Evolutionary conservation across 2,888 invertebrate genomes (phyloP), one percentile per base, ranked within the genome.

Genomic region (Hedychridium roseum): DNA sequence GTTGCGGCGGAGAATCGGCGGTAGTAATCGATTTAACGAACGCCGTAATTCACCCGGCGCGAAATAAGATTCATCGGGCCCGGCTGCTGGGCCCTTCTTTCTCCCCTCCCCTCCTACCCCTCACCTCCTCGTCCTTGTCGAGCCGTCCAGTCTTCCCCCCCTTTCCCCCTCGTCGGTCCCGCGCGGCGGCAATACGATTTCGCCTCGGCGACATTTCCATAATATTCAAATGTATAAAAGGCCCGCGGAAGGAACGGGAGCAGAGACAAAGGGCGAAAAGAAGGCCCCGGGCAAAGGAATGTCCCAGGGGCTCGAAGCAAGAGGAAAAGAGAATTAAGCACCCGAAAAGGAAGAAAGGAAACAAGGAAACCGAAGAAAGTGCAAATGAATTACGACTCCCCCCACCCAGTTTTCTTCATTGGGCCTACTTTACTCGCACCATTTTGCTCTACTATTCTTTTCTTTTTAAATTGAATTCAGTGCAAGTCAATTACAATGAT

Each of bases 191-290:
- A 34, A 42, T 53, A 48, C 54, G 44, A 62, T 50, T 50, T 44
- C 54, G 54, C 57, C 54, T 42, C 41, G 40, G 44, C 54, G 56
- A 60, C 63, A 76, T 78, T 77, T 75, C 73, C 77, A 78, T 76
- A 76, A 77, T 76, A 76, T 77, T 76, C 68, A 73, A 77, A 76
- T 77, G 74, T 65, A 64, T 67, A 68, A 70, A 65, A 36, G 20
- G 45, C 49, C 43, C 55, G 51, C 17, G 48, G 50, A 14, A 45
- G 32, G 26, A 27, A 21, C n/a, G 28, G 41, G 34, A 31, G 35
- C 17, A 34, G 9, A 23, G 9, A 23, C 5, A 23, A 23, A 5
- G 5, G 23, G 23, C 5, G 23, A 9, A 23, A 9, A 11, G 30
- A 11, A 30, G 30, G 30, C 9, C 23, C 23, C 9, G 23, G 5